phyloP scores from a whole-genome alignment of 2,113 vertebrate species.

The Pangasianodon hypophthalmus region DNA sequence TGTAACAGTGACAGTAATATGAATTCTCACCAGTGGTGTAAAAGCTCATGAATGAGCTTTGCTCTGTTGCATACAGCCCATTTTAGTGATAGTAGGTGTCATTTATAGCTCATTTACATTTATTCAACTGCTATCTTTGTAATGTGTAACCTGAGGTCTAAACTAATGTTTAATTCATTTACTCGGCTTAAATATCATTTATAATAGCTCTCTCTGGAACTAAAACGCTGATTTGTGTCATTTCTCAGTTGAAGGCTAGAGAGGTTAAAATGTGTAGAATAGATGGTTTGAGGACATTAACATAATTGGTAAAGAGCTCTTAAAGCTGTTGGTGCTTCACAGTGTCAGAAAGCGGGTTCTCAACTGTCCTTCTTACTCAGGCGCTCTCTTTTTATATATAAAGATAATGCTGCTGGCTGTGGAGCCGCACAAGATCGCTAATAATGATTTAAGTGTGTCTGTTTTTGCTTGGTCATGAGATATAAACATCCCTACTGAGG shows the following conservation, averaged over 20 bases:
- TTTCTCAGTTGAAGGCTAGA: background rate
- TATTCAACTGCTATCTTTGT: background rate
- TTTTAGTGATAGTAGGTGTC: background rate
- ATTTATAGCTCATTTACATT: background rate
- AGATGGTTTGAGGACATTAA: background rate
- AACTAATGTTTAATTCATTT: slow-evolving; percentile 1
- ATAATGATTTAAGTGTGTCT: background rate
- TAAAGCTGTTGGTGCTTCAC: background rate
- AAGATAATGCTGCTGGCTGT: background rate
- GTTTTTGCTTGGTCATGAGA: slow-evolving; percentile 8
- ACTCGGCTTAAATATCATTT: background rate
- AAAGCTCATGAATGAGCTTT: background rate
- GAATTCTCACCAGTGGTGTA: background rate
- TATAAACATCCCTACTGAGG: background rate
- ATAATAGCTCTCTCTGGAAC: background rate
- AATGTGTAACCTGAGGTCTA: background rate
- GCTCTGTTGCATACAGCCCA: background rate
- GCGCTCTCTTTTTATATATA: background rate
- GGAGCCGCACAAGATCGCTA: background rate
- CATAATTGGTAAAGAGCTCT: slow-evolving; percentile 13
- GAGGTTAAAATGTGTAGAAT: background rate
- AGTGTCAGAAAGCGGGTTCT: background rate
- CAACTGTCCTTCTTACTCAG: background rate
- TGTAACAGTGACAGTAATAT: background rate
- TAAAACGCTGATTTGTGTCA: background rate